Conservation (phyloP, 2,888 invertebrate genomes). For the Amblyjoppa fuscipennis region DNA sequence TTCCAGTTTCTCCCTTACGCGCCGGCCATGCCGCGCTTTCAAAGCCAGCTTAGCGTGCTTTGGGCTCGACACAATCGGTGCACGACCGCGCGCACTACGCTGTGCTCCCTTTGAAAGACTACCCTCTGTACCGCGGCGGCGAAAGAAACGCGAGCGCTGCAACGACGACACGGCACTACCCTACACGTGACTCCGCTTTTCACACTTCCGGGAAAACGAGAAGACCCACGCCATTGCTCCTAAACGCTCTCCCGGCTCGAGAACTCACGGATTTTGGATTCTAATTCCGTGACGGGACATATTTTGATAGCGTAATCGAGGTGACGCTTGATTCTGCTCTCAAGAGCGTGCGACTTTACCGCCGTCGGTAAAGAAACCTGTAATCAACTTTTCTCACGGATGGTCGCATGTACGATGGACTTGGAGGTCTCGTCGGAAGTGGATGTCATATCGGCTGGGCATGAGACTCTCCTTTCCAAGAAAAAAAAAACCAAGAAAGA, state of each 20-base stretch:
- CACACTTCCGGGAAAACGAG: background rate
- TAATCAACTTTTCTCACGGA: too few species aligned
- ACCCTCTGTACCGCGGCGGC: constrained; percentile 5
- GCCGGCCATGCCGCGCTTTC: constrained; percentile 29
- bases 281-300: too few species aligned
- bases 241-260: background rate
- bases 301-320: background rate
- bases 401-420: too few species aligned
- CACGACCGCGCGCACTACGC: constrained; percentile 37
- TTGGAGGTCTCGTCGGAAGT: too few species aligned
- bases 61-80: constrained; percentile 51
- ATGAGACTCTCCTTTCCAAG: too few species aligned
- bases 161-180: constrained; percentile 4
- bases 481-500: too few species aligned
- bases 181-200: background rate
- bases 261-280: too few species aligned
- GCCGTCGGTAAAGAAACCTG: too few species aligned
- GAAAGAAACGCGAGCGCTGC: constrained; percentile 10
- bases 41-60: constrained; percentile 54
- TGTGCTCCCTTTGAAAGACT: constrained; percentile 52
- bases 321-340: background rate
- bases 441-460: too few species aligned
- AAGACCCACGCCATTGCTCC: background rate
- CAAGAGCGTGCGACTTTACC: too few species aligned
- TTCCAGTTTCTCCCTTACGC: constrained; percentile 37